phyloP scores from a whole-genome alignment of 2,888 invertebrate genomes.

The Neocrepidodera transversa region DNA sequence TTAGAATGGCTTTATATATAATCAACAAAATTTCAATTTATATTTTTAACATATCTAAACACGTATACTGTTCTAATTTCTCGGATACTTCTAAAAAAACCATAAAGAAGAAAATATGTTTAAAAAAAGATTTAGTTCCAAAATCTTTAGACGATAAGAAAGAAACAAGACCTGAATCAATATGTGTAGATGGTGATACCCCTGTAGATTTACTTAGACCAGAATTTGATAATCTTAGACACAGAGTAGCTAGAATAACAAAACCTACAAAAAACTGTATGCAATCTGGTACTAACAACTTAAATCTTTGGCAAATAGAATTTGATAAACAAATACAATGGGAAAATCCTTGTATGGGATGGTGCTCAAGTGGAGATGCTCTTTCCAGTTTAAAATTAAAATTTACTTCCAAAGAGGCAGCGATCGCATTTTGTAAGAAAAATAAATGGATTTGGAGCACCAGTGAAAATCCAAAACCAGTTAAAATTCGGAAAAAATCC shows the following conservation, averaged over 20 bases:
- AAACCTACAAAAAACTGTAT: conserved; percentile 48
- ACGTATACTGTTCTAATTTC: neutral
- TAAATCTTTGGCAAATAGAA: conserved; percentile 43
- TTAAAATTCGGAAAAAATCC: conserved; percentile 75
- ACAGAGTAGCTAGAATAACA: conserved; percentile 43
- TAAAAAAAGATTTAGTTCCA: conserved; percentile 13
- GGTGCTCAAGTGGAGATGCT: conserved; percentile 93
- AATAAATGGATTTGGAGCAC: conserved; percentile 89
- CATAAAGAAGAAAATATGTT: neutral
- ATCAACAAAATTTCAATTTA: too few species aligned
- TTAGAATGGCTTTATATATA: too few species aligned
- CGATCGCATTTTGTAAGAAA: conserved; percentile 86
- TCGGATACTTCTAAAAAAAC: neutral
- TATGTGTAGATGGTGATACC: neutral
- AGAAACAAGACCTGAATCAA: neutral
- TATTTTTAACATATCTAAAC: too few species aligned
- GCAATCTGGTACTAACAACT: conserved; percentile 46
- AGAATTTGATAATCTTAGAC: conserved; percentile 24
- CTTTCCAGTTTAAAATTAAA: conserved; percentile 83
- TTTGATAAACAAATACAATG: conserved; percentile 45
- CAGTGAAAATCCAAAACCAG: conserved; percentile 68
- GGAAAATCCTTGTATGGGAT: conserved; percentile 91
- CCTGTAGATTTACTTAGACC: conserved; percentile 6
- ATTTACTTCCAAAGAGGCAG: conserved; percentile 80
- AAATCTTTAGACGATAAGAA: conserved; percentile 3